Conservation (phyloP, 2,888 invertebrate species). For the Ectemnius continuus region DNA sequence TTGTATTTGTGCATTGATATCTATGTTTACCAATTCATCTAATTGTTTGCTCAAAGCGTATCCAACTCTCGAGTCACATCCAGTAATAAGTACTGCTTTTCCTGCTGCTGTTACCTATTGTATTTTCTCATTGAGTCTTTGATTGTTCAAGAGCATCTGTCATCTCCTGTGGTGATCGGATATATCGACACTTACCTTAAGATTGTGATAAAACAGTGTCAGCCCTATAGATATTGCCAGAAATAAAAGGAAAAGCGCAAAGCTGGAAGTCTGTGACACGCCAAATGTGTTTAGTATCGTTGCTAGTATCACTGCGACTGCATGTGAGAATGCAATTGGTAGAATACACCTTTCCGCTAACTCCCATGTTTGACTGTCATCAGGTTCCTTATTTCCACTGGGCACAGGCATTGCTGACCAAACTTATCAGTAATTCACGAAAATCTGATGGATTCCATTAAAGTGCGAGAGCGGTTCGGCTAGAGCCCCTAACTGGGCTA, state of each 20-base stretch:
- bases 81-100: conserved; percentile 90
- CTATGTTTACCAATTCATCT: conserved; percentile 82
- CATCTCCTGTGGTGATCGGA: too few species aligned
- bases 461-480: conserved; percentile 53
- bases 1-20: too few species aligned
- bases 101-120: conserved; percentile 88
- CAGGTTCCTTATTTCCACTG: conserved; percentile 70
- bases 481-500: conserved; percentile 69
- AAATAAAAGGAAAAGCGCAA: conserved; percentile 89
- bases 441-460: conserved; percentile 60
- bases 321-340: conserved; percentile 89
- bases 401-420: conserved; percentile 65
- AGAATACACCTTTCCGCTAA: conserved; percentile 86
- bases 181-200: conserved; percentile 83
- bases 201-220: conserved; percentile 90
- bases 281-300: conserved; percentile 85
- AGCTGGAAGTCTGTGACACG: conserved; percentile 87
- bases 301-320: conserved; percentile 87
- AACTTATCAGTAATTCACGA: conserved; percentile 45
- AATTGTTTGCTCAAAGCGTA: conserved; percentile 87
- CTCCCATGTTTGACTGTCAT: conserved; percentile 80
- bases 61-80: conserved; percentile 89
- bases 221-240: conserved; percentile 85
- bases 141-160: too few species aligned
- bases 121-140: conserved; percentile 4